Base-by-base conservation (phyloP, 1,140 invertebrate species). In the Proales similis region DNA sequence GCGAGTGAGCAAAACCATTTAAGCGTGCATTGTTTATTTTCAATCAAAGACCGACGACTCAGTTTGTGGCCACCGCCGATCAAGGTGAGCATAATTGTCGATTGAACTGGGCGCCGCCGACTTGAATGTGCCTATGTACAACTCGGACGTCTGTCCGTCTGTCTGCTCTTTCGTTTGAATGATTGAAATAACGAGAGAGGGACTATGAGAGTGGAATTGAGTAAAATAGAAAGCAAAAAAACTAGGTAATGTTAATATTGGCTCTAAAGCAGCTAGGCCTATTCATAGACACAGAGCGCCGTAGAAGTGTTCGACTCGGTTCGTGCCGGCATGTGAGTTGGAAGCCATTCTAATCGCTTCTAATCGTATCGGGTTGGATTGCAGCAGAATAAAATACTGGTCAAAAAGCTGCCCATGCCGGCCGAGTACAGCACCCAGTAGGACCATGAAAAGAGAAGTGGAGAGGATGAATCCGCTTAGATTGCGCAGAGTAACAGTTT, bases 391-490 rank as follows among this genome's bases (percentile, higher is more conserved):
- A 57, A 17, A 42, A 57, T 57, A 6, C 36, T 19, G 11, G 51
- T 57, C 11, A 57, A 17, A 26, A 57, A 57, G 30, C 45, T 42
- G n/a, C 51, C 51, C 3, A 17, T 14, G 17, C 24, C 19, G n/a
- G 51, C 22, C 11, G 51, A 36, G 17, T 57, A 57, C 11, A 57
- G 24, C 17, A 57, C 30, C 51, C 51, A 57, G 45, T 57, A 57
- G 11, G 51, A 57, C 51, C 51, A 57, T 42, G 51, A 57, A 29
- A 19, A 57, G 7, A 57, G 20, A 14, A 57, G 39, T 12, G 51
- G 51, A 19, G 51, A 42, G 7, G 17, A 42, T 42, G 36, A 12
- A 57, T 57, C 51, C n/a, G 49, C 49, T 53, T 32, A 30, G 39
- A 32, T 32, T 32, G 24, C n/a, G 33, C 9, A 1, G 39, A 51